phyloP scores from a whole-genome alignment of 2,113 vertebrate species.

The Lota lota region DNA sequence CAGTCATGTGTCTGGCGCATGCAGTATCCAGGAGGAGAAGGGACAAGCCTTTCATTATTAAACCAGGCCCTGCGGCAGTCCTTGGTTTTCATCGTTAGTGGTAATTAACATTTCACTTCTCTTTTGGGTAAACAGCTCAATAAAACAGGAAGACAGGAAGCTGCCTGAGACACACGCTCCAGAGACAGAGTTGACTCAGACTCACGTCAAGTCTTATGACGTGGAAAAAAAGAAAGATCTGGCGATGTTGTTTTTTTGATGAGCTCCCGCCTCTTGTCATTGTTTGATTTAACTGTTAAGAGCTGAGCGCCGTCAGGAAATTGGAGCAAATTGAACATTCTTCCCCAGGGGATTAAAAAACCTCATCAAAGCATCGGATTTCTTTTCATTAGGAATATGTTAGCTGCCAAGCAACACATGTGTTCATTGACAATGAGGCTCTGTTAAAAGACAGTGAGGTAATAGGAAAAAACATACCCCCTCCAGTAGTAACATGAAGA shows the following conservation, averaged over 20 bases:
- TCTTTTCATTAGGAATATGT: conserved; percentile 43
- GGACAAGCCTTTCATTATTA: conserved; percentile 63
- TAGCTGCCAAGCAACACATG: conserved; percentile 23
- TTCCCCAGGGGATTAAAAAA: conserved; percentile 45
- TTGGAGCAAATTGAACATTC: conserved; percentile 48
- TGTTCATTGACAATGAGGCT: conserved; percentile 31
- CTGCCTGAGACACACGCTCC: conserved; percentile 25
- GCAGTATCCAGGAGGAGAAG: conserved; percentile 38
- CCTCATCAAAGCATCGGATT: conserved; percentile 46
- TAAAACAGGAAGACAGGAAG: conserved; percentile 38
- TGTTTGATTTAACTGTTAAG: conserved; percentile 54
- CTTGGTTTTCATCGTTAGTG: conserved; percentile 37
- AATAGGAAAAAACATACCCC: conserved; percentile 14
- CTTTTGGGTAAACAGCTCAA: conserved; percentile 56
- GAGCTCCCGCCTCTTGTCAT: no score
- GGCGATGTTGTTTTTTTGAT: conserved; percentile 21
- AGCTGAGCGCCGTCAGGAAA: conserved; percentile 25
- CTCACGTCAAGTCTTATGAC: conserved; percentile 32
- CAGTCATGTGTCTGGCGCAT: conserved; percentile 28
- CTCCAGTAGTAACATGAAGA: conserved; percentile 35
- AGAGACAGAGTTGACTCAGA: conserved; percentile 38
- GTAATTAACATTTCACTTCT: conserved; percentile 67
- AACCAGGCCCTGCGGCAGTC: conserved; percentile 38
- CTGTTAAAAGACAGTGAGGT: conserved; percentile 11
- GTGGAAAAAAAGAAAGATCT: conserved; percentile 7